Conservation (phyloP, 2,797 vertebrate genomes). For the Lophius americanus region DNA sequence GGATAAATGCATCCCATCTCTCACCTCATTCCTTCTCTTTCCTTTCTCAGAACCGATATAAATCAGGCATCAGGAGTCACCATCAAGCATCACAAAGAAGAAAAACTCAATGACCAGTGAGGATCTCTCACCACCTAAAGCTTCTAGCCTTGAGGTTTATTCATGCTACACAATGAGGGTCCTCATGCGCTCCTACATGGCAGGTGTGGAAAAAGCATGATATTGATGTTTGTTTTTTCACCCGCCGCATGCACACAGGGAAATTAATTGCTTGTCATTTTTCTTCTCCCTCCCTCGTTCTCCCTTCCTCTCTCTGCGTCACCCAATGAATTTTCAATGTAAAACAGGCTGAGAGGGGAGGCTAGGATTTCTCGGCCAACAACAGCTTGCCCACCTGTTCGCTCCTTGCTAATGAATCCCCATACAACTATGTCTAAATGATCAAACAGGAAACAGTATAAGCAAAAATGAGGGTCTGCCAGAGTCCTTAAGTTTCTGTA, state of each 20-base stretch:
- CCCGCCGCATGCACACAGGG: slow-evolving; percentile 37
- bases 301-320: slow-evolving; percentile 17
- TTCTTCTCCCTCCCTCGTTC: slow-evolving; percentile 30
- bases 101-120: slow-evolving; percentile 28
- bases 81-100: slow-evolving; percentile 17
- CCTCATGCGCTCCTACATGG: slow-evolving; percentile 36
- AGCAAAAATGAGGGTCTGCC: not conserved
- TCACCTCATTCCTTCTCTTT: slow-evolving; percentile 53
- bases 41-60: slow-evolving; percentile 30
- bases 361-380: slow-evolving; percentile 65
- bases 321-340: slow-evolving; percentile 48
- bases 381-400: slow-evolving; percentile 83
- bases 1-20: slow-evolving; percentile 52
- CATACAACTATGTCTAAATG: slow-evolving; percentile 32
- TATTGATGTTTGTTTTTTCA: slow-evolving; percentile 35
- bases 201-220: slow-evolving; percentile 55
- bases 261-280: slow-evolving; percentile 70
- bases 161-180: slow-evolving; percentile 49
- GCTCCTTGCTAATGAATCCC: slow-evolving; percentile 53
- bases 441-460: slow-evolving; percentile 3
- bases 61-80: slow-evolving; percentile 44
- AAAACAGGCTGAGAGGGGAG: slow-evolving; percentile 49
- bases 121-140: slow-evolving; percentile 18
- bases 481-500: slow-evolving; percentile 15
- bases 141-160: slow-evolving; percentile 67